Conservation (phyloP, 92 coral and sea anemone species). For the Palythoa heliodiscus region DNA sequence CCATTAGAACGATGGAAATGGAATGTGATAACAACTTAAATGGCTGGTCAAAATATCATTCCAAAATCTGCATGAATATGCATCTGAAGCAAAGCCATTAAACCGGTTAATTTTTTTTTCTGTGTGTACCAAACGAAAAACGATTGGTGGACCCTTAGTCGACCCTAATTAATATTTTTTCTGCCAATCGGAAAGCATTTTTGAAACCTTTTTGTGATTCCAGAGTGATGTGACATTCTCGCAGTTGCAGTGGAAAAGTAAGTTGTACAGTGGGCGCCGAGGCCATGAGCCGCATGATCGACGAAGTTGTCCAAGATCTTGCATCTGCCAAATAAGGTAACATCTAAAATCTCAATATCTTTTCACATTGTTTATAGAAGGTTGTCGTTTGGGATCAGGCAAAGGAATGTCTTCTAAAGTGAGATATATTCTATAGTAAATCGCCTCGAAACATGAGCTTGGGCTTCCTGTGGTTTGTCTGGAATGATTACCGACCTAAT, state of each 20-base stretch:
- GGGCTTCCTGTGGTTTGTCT: too few relatives aligned
- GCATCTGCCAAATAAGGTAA: constrained; percentile 8
- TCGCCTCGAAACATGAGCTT: too few relatives aligned
- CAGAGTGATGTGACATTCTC: neutral
- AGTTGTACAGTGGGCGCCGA: constrained; percentile 9
- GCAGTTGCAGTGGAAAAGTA: constrained; percentile 2
- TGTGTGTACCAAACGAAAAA: too few relatives aligned
- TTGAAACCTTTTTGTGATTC: neutral
- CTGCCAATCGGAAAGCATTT: neutral
- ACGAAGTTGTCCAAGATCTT: neutral
- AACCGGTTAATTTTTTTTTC: too few relatives aligned
- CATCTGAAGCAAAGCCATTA: neutral
- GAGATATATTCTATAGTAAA: too few relatives aligned
- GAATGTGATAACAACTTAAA: neutral
- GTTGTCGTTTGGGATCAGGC: neutral
- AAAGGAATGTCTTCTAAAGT: neutral
- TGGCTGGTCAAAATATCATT: neutral
- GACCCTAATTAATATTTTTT: neutral
- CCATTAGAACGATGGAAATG: neutral
- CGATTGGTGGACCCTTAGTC: too few relatives aligned
- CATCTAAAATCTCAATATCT: neutral
- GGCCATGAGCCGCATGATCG: too few relatives aligned
- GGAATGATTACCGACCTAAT: too few relatives aligned
- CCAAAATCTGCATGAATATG: neutral
- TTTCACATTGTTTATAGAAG: constrained; percentile 1